Conservation (phyloP, 2,797 vertebrate genomes). For the Xenops minutus region DNA sequence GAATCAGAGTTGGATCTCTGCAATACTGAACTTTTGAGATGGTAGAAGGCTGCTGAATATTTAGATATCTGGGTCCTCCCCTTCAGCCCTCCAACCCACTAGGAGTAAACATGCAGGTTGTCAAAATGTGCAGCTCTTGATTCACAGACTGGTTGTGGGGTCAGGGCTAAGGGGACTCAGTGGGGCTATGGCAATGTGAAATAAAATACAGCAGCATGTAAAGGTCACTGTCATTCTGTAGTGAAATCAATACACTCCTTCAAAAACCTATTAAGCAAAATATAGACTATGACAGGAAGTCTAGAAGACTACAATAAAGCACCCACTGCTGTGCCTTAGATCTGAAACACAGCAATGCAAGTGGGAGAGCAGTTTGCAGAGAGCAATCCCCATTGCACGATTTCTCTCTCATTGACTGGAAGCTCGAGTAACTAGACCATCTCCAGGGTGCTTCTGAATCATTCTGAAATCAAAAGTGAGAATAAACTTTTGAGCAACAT, state of each 20-base stretch:
- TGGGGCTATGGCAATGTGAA: background rate
- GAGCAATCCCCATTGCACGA: background rate
- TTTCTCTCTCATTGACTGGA: background rate
- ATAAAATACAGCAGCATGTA: background rate
- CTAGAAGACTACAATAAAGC: background rate
- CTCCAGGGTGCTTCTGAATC: background rate
- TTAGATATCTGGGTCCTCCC: background rate
- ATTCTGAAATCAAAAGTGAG: slow-evolving; percentile 11
- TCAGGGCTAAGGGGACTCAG: background rate
- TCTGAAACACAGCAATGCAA: background rate
- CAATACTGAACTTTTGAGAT: background rate
- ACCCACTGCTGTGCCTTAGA: background rate
- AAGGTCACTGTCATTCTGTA: background rate
- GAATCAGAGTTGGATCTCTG: background rate
- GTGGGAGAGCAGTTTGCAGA: background rate
- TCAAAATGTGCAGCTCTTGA: background rate
- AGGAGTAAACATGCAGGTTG: background rate
- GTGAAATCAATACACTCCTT: slow-evolving; percentile 23
- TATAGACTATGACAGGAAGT: background rate
- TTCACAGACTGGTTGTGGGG: background rate
- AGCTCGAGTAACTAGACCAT: background rate
- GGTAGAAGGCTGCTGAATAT: background rate
- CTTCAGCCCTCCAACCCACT: background rate
- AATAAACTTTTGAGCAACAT: slow-evolving; percentile 19
- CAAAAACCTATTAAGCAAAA: slow-evolving; percentile 32